phyloP scores from a whole-genome alignment of 2,888 invertebrate species.

The Atrina japonica region DNA sequence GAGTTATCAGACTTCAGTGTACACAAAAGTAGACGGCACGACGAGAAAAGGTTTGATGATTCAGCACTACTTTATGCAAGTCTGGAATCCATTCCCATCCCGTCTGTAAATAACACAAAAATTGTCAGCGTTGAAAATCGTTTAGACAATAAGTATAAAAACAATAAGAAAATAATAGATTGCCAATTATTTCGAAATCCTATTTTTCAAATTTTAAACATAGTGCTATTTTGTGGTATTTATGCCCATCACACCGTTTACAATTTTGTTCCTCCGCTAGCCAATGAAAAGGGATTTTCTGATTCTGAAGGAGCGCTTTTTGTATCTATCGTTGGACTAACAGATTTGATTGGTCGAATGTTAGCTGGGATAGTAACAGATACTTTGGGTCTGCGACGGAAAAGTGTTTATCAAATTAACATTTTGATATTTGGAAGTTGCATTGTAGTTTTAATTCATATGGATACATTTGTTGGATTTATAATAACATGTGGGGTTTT shows the following conservation, averaged over 20 bases:
- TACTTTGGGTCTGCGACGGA: background rate
- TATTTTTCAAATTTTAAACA: background rate
- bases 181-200: constrained; percentile 13
- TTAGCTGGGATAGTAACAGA: constrained; percentile 13
- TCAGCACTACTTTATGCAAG: too few species aligned
- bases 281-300: constrained; percentile 14
- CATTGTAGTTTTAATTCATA: background rate
- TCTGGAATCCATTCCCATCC: too few species aligned
- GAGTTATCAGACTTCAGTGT: too few species aligned
- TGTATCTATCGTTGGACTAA: constrained; percentile 26
- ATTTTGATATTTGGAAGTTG: constrained; percentile 1
- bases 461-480: constrained; percentile 5
- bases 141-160: too few species aligned
- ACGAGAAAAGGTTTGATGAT: too few species aligned
- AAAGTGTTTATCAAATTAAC: constrained; percentile 2
- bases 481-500: background rate
- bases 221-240: constrained; percentile 15
- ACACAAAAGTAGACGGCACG: too few species aligned
- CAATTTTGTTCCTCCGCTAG: constrained; percentile 19
- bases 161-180: constrained; percentile 4
- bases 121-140: too few species aligned
- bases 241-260: constrained; percentile 15
- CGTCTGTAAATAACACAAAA: too few species aligned
- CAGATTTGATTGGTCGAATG: constrained; percentile 21
- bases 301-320: constrained; percentile 18